Base-by-base conservation (phyloP, 1,140 invertebrate species). In the Brachionus angularis region DNA sequence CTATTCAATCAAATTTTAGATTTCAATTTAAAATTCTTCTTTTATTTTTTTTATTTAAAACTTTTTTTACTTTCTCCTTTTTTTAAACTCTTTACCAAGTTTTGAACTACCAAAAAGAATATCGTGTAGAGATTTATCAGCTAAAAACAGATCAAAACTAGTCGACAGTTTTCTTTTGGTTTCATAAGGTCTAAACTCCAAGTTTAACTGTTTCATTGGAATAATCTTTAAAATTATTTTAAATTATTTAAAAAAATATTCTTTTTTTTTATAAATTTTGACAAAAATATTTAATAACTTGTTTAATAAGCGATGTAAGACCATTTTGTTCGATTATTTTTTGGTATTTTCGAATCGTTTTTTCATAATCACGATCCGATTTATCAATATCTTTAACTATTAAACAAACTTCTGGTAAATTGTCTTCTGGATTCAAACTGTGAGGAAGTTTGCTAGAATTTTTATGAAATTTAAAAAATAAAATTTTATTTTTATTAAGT, bases 311-410 rank as follows among this genome's bases (percentile, higher is more conserved):
- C 16, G 39, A 42, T 10, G 10, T 16, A 16, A 42, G 39, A 10
- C 10, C 10, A 42, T 67, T 46, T 7, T 50, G 27, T n/a, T 46
- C 27, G 42, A 67, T 47, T 46, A 67, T 46, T 34, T 67, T 46
- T 47, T 67, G 25, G 23, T 67, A 67, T 67, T 67, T 67, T 33
- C 62, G 42, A 47, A 67, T 29, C 21, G 62, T 46, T 47, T 46
- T 50, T 47, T 67, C 62, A 21, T 67, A 67, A 21, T 67, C 62
- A 25, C 62, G 62, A 25, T 67, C 62, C 27, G 44, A 46, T 67
- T 50, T 67, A 23, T 67, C 46, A 14, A 67, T 46, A n/a, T 67
- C 62, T 67, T 67, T 67, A 18, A 67, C 62, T 46, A 67, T 67
- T 1, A 67, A 42, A 34, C 62, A 67, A 27, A 46, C 29, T 21